phyloP scores from a whole-genome alignment of 2,113 vertebrate species.

The Galeopterus variegatus region DNA sequence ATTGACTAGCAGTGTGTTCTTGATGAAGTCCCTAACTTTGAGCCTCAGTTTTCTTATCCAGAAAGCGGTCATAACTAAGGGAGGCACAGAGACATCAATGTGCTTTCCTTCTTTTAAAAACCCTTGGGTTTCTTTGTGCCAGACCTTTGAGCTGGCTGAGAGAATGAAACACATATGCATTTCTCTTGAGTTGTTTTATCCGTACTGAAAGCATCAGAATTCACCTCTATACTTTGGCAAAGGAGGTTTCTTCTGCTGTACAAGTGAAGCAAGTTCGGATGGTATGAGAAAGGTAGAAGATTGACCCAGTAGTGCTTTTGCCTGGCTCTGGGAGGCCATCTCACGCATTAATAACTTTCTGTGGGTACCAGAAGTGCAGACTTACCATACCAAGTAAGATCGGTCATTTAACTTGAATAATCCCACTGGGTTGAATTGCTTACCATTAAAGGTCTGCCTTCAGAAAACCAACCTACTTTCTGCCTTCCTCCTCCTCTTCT shows the following conservation, averaged over 20 bases:
- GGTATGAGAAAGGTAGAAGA: neutral
- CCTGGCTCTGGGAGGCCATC: neutral
- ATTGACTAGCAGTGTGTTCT: neutral
- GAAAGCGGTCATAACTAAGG: neutral
- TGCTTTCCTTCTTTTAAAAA: neutral
- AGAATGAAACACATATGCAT: neutral
- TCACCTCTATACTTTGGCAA: neutral
- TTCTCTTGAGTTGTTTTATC: neutral
- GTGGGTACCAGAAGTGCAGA: neutral
- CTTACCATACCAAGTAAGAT: neutral
- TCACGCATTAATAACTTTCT: neutral
- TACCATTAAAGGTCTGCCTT: neutral
- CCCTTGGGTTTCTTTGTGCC: neutral
- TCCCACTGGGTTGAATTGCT: neutral
- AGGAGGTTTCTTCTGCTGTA: neutral
- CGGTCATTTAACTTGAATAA: neutral
- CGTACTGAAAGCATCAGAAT: neutral
- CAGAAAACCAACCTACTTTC: neutral
- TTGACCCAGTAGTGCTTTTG: neutral
- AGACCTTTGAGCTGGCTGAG: neutral
- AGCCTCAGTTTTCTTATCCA: neutral
- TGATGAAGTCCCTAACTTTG: neutral
- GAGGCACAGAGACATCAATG: neutral
- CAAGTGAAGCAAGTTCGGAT: neutral
- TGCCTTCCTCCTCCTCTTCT: neutral